Evolutionary conservation across 2,797 vertebrate species (phyloP), one percentile per base, ranked within the genome.

Genomic region (Hyperoplus lanceolatus): DNA sequence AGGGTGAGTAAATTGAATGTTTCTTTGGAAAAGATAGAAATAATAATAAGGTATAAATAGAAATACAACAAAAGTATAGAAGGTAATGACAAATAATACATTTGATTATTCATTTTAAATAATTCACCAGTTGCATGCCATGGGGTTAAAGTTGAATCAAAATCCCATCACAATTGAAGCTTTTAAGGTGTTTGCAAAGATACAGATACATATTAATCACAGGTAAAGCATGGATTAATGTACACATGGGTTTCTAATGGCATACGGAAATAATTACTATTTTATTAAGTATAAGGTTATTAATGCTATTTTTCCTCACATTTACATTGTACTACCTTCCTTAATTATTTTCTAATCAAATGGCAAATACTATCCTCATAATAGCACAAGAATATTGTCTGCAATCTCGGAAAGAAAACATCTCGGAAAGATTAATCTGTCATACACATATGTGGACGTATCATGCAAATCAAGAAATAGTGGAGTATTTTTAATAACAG

Each of bases 401-500:
- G 11, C 4, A 12, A 15, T 42, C 7, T 53, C 18, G 54, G 8
- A 41, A 38, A 43, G 36, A 46, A 58, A 21, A 21, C 21, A 15
- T 42, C 7, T 53, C 18, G 54, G 8, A 41, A 38, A 43, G 36
- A 46, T 59, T 65, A 16, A 49, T 46, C 15, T 43, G 15, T 60
- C 6, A 21, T 39, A 21, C 16, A 43, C 16, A 7, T 46, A 36
- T 13, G 3, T 2, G 3, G 6, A 48, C 38, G 42, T 11, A 16
- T 3, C 36, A 58, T 3, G 16, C 29, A 39, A 10, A 43, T 46
- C 18, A 45, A 57, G n/a, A 21, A 1, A 4, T 13, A 2, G 13
- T 51, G 2, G 0, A 42, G 4, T 56, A 0, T 15, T 66, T 29
- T 13, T 3, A 11, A 46, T 69, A 16, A 46, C 83, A 91, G 21